Evolutionary conservation across 2,113 vertebrate genomes (phyloP).

Genomic region (Dipodomys stephensi): DNA sequence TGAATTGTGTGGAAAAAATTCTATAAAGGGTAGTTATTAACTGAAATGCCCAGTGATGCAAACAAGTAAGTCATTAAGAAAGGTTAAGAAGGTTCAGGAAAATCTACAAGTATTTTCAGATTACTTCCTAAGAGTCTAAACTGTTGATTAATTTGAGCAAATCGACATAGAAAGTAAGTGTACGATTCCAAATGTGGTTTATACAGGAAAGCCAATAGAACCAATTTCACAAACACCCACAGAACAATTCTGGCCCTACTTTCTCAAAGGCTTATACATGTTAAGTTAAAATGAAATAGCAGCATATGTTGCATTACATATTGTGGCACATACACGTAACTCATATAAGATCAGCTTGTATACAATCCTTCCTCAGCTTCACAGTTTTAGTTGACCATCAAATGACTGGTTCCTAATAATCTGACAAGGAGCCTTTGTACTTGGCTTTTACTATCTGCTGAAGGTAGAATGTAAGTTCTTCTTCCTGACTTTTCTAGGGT

Average conservation of each 20-base stretch:
- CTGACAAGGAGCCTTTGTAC: not conserved
- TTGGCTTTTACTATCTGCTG: not conserved
- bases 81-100: not conserved
- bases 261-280: not conserved
- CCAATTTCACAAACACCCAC: not conserved
- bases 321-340: not conserved
- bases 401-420: not conserved
- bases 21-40: not conserved
- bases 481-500: not conserved
- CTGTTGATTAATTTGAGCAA: constrained; percentile 11
- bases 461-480: not conserved
- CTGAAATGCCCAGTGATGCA: not conserved
- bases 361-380: not conserved
- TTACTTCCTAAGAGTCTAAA: not conserved
- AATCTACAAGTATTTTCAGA: not conserved
- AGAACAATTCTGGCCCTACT: not conserved
- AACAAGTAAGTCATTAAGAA: constrained; percentile 41
- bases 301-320: not conserved
- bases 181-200: not conserved
- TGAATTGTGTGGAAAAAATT: constrained; percentile 38
- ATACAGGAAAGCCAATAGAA: constrained; percentile 10
- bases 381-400: not conserved
- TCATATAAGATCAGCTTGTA: not conserved
- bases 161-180: constrained; percentile 14
- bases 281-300: constrained; percentile 19